Percentiles rank a stretch among this genome's conserved stretches.
Conservation (phyloP, 2,888 invertebrate genomes). For the Auanema freiburgensis region DNA sequence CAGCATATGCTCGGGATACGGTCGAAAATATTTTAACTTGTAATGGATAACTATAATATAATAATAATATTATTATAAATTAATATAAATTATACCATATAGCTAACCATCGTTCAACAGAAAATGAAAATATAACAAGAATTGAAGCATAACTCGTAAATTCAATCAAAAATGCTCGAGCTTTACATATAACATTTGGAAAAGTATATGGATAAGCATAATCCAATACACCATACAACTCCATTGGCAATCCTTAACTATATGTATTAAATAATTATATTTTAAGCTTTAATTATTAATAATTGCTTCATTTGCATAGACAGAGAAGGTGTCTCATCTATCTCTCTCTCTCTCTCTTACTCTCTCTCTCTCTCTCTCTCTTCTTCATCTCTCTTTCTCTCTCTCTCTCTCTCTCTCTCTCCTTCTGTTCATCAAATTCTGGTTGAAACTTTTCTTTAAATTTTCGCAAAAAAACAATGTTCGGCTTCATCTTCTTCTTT, state of each 20-base stretch:
- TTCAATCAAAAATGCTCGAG: conserved; percentile 61
- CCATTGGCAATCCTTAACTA: conserved; percentile 58
- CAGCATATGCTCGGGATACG: conserved; percentile 51
- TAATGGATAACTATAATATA: conserved; percentile 52
- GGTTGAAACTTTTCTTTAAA: too few species aligned
- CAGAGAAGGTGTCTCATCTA: too few species aligned
- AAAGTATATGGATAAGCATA: conserved; percentile 59
- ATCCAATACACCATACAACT: conserved; percentile 56
- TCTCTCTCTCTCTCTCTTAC: too few species aligned
- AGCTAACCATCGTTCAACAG: conserved; percentile 62
- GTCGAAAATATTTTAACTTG: conserved; percentile 56
- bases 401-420: too few species aligned
- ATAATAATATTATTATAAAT: neutral
- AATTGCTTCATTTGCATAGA: neutral
- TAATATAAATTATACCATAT: conserved; percentile 47
- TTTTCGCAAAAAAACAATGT: neutral
- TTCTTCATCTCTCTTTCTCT: too few species aligned
- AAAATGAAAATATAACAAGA: conserved; percentile 61
- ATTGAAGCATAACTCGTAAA: conserved; percentile 60
- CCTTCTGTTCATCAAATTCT: too few species aligned
- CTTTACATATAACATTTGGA: conserved; percentile 52
- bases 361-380: too few species aligned
- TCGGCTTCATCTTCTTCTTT: too few species aligned
- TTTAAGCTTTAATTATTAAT: too few species aligned
- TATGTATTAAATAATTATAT: neutral